phyloP scores from a whole-genome alignment of 1,140 invertebrate genomes.

The Drosophila arizonae region DNA sequence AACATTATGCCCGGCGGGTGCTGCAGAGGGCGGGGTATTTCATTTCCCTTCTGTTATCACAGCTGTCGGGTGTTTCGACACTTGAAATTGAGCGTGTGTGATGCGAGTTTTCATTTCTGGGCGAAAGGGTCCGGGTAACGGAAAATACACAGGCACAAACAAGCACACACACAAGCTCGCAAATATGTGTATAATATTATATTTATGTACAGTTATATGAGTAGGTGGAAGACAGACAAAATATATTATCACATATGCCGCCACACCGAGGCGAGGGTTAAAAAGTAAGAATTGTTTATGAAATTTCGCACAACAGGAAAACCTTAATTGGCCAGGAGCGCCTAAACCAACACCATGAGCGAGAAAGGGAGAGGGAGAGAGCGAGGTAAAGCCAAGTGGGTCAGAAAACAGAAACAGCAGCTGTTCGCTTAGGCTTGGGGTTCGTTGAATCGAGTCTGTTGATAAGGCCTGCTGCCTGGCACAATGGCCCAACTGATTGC shows the following conservation, averaged over 20 bases:
- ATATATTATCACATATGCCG: constrained; percentile 46
- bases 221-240: constrained; percentile 49
- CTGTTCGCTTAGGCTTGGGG: constrained; percentile 39
- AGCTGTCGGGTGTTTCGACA: constrained; percentile 76
- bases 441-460: constrained; percentile 6
- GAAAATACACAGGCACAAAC: not conserved
- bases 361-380: not conserved
- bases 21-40: constrained; percentile 22
- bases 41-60: constrained; percentile 72
- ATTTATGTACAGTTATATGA: not conserved
- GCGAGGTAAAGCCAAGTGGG: constrained; percentile 13
- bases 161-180: not conserved
- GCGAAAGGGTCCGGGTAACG: constrained; percentile 26
- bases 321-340: constrained; percentile 67
- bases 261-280: constrained; percentile 31
- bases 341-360: constrained; percentile 41
- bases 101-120: constrained; percentile 60
- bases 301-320: constrained; percentile 74
- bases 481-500: constrained; percentile 71
- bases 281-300: constrained; percentile 26
- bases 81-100: constrained; percentile 74
- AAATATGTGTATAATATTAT: not conserved
- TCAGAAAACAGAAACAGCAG: constrained; percentile 44
- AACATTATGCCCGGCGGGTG: constrained; percentile 23
- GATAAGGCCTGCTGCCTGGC: constrained; percentile 54